Evolutionary conservation across 2,888 invertebrate species (phyloP).

Genomic region (Zhuqinia jingwanae): DNA sequence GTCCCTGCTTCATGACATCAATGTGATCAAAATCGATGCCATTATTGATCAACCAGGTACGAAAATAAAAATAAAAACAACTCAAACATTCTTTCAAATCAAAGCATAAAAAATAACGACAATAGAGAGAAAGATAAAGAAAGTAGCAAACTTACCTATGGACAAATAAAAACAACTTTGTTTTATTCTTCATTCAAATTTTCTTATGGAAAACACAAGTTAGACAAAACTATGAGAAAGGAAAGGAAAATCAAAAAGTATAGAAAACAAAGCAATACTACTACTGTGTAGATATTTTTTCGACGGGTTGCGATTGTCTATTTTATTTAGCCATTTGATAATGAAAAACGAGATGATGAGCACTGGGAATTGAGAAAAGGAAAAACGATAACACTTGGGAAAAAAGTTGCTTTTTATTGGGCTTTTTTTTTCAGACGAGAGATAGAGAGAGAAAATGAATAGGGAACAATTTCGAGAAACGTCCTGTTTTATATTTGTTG

Average conservation of each 20-base stretch:
- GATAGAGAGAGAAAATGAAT: conserved; percentile 3
- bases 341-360: conserved; percentile 56
- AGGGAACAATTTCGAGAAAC: conserved; percentile 45
- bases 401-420: conserved; percentile 46
- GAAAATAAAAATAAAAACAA: conserved; percentile 29
- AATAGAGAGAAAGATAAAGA: neutral
- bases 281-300: no score
- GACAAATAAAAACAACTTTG: conserved; percentile 24
- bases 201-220: neutral
- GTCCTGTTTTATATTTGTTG: conserved; percentile 33
- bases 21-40: conserved; percentile 79
- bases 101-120: conserved; percentile 29
- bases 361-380: conserved; percentile 30
- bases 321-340: conserved; percentile 58
- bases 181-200: neutral
- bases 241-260: conserved; percentile 43
- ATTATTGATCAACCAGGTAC: conserved; percentile 77
- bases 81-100: conserved; percentile 6
- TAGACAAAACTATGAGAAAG: no score
- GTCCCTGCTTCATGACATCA: conserved; percentile 77
- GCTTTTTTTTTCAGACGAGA: conserved; percentile 6
- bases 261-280: no score
- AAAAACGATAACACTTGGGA: conserved; percentile 46
- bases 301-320: neutral
- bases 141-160: neutral